Evolutionary conservation across 2,888 invertebrate genomes (phyloP).

Genomic region (Marasmarcha lunaedactyla): DNA sequence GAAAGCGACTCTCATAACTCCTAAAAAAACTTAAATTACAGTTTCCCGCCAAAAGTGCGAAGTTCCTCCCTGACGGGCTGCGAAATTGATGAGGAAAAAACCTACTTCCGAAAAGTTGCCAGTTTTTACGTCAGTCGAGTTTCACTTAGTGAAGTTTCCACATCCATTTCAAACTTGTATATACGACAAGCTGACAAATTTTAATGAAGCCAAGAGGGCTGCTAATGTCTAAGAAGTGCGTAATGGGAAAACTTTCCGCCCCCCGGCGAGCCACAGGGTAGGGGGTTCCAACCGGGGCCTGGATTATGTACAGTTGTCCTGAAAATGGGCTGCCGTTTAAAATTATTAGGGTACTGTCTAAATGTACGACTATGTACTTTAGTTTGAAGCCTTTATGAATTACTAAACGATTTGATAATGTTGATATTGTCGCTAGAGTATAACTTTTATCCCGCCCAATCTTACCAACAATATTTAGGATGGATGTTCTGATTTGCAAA

Average conservation of each 20-base stretch:
- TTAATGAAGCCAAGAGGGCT: constrained; percentile 66
- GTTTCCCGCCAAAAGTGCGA: constrained; percentile 63
- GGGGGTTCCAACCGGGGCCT: no score
- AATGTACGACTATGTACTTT: no score
- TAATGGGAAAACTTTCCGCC: constrained; percentile 64
- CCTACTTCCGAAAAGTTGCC: constrained; percentile 23
- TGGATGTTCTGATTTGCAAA: no score
- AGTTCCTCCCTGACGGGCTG: constrained; percentile 68
- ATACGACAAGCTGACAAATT: constrained; percentile 68
- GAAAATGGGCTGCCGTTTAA: no score
- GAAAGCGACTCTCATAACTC: constrained; percentile 51
- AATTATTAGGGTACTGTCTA: no score
- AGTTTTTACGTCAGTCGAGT: constrained; percentile 66
- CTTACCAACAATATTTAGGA: no score
- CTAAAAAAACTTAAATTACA: constrained; percentile 62
- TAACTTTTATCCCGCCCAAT: no score
- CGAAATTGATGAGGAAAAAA: constrained; percentile 65
- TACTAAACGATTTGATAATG: no score
- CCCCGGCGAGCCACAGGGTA: constrained; percentile 10
- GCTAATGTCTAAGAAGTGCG: constrained; percentile 59
- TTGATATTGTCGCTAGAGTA: no score
- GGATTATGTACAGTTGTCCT: no score
- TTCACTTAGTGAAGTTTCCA: constrained; percentile 66
- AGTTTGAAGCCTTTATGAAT: no score
- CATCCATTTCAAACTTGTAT: constrained; percentile 66